Evolutionary conservation across 2,797 vertebrate species (phyloP).

Genomic region (Megalops cyprinoides): DNA sequence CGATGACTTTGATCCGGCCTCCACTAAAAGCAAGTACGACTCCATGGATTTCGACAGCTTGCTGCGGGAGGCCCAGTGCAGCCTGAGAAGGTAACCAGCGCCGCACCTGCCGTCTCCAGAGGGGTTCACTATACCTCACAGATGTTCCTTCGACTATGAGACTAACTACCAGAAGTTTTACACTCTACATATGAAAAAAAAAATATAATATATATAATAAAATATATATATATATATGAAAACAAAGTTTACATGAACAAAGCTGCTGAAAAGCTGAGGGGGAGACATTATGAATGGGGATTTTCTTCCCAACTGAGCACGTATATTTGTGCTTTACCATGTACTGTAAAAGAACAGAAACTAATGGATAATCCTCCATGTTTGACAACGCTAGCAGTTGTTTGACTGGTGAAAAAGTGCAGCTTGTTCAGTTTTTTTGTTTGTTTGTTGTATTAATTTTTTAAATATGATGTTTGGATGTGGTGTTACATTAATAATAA

Average conservation of each 20-base stretch:
- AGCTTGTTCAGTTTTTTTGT: conserved; percentile 80
- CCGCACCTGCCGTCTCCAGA: conserved; percentile 67
- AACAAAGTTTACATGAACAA: conserved; percentile 98
- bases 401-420: conserved; percentile 83
- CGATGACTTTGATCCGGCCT: conserved; percentile 98
- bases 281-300: conserved; percentile 75
- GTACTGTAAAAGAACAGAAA: conserved; percentile 60
- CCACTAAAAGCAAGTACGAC: conserved; percentile 99
- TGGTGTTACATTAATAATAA: conserved; percentile 85
- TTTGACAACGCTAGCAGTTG: conserved; percentile 82
- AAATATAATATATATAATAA: conserved; percentile 64
- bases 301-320: conserved; percentile 62
- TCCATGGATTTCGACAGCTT: conserved; percentile 99
- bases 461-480: conserved; percentile 82
- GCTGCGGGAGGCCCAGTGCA: conserved; percentile 95
- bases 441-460: conserved; percentile 71
- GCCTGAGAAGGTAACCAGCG: conserved; percentile 95
- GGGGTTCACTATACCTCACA: conserved; percentile 90
- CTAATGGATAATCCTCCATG: conserved; percentile 75
- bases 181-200: conserved; percentile 80
- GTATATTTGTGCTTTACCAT: conserved; percentile 64
- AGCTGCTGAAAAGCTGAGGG: conserved; percentile 88
- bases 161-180: conserved; percentile 89
- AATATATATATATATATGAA: conserved; percentile 62
- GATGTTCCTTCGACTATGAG: conserved; percentile 84